Percentiles rank a stretch among this genome's conserved stretches.
Evolutionary conservation across 2,888 invertebrate genomes (phyloP).

Genomic region (Drosophila aldrichi): DNA sequence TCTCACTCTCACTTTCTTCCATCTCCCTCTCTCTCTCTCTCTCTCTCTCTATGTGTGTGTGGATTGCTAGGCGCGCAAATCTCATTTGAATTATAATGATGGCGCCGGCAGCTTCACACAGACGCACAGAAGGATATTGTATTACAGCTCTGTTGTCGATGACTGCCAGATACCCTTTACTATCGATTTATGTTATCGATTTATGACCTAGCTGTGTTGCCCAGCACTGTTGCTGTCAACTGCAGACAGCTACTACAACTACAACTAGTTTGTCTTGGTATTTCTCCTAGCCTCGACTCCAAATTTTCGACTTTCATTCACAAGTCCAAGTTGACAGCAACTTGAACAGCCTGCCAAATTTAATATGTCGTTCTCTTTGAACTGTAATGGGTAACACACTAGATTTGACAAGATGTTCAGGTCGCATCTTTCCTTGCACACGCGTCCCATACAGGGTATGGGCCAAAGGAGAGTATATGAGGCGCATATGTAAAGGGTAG

Average conservation of each 20-base stretch:
- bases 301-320: neutral
- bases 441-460: neutral
- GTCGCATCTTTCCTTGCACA: neutral
- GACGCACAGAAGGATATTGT: slow-evolving; percentile 2
- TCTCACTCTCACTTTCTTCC: neutral
- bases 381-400: neutral
- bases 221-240: no score
- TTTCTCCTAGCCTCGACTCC: neutral
- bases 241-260: neutral
- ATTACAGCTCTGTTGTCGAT: neutral
- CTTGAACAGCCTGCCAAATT: neutral
- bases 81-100: slow-evolving; percentile 79
- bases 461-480: neutral
- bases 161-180: slow-evolving; percentile 18
- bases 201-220: neutral
- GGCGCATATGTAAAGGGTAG: slow-evolving; percentile 15
- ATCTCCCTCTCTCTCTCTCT: neutral
- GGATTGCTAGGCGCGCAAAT: slow-evolving; percentile 73
- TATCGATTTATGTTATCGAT: neutral
- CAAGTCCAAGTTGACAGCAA: neutral
- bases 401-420: neutral
- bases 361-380: neutral
- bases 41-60: slow-evolving; percentile 13
- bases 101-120: slow-evolving; percentile 65
- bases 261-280: neutral